phyloP scores from a whole-genome alignment of 2,113 vertebrate genomes.

The Tenrec ecaudatus region DNA sequence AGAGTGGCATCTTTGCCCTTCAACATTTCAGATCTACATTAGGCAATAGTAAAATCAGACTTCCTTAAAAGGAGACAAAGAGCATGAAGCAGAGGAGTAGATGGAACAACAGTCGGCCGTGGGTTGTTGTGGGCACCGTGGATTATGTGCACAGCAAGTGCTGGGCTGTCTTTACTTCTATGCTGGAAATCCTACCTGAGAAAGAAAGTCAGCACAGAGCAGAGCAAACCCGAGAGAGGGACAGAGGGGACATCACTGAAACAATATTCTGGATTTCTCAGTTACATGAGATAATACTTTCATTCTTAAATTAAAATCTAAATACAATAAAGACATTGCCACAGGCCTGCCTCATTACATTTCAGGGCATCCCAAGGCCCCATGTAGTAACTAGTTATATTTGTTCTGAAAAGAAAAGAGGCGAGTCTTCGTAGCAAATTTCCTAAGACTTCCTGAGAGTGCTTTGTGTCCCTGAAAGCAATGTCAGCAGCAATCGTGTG shows the following conservation, averaged over 20 bases:
- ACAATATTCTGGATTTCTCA: not conserved
- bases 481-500: not conserved
- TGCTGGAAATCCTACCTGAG: not conserved
- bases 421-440: too few species aligned
- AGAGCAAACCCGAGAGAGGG: not conserved
- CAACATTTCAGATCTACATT: too few species aligned
- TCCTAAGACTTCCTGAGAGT: not conserved
- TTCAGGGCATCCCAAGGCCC: not conserved
- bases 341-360: not conserved
- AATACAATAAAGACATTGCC: not conserved
- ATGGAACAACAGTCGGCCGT: not conserved
- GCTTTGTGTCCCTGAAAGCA: not conserved
- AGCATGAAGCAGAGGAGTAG: not conserved
- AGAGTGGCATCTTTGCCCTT: too few species aligned
- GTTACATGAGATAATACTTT: not conserved
- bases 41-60: not conserved
- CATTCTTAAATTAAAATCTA: slow-evolving; percentile 17
- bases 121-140: rapidly evolving
- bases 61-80: not conserved
- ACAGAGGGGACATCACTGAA: not conserved
- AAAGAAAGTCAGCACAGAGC: not conserved
- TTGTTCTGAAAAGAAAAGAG: too few species aligned
- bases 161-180: not conserved
- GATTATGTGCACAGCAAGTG: not conserved
- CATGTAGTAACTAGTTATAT: too few species aligned